Evolutionary conservation across 2,113 vertebrate genomes (phyloP), one percentile per base, ranked within the genome.

Genomic region (Hipposideros armiger): DNA sequence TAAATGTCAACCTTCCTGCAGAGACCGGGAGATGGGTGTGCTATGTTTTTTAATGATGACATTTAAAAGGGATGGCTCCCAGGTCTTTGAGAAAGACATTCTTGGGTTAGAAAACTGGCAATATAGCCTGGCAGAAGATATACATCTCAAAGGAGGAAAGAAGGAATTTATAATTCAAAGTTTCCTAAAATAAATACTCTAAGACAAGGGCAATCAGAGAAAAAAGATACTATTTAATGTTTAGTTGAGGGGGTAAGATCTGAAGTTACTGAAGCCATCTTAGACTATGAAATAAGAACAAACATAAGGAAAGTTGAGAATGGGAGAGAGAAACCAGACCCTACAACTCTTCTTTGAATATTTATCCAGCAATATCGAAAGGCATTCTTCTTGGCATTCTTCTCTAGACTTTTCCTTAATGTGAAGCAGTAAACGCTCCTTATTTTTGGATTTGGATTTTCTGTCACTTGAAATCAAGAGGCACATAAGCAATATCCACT

Each of bases 1-100:
- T 9, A 67, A 0, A 70, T 0, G 47, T 5, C 7, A 19, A n/a
- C 0, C 8, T 16, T 67, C 64, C n/a, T 3, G 36, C 4, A 47
- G 3, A 74, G 28, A 26, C 19, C 36, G 20, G 8, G 11, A 67
- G 13, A 50, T 15, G 17, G 9, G 0, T 15, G 32, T 24, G 22
- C 28, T 22, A 9, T 47, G 28, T n/a, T 26, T 60, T 15, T n/a
- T 22, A 19, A 72, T 45, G 4, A 24, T 13, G 30, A 28, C 14
- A 40, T 81, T 88, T 69, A 10, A 91, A 85, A 94, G 0, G 5
- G 5, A 67, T 36, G 2, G 6, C 11, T 52, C 5, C 4, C 36
- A 47, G 7, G 5, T 81, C 28, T 67, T 50, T 84, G 19, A 62
- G 14, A 62, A 93, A 82, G 19, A 58, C 28, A n/a, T 36, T 24